Evolutionary conservation across 2,113 vertebrate species (phyloP).

Genomic region (Catagonus wagneri): DNA sequence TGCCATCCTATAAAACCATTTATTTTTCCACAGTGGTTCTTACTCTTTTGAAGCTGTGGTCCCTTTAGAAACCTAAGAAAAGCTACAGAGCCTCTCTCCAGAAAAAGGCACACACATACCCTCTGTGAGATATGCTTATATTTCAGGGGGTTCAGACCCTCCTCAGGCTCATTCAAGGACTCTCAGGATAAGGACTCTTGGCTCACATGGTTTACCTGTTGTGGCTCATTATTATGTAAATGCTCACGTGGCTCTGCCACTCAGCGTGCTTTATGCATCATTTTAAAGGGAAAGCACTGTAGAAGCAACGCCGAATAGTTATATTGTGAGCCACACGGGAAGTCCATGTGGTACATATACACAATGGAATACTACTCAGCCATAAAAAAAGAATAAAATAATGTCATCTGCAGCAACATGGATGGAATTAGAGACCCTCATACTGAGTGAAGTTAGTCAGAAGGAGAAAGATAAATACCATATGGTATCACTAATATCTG

Average conservation of each 20-base stretch:
- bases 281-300: neutral
- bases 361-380: no score
- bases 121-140: neutral
- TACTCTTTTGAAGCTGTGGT: neutral
- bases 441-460: no score
- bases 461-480: no score
- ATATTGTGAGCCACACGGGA: no score
- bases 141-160: neutral
- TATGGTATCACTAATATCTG: no score
- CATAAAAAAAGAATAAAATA: no score
- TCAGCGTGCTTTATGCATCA: neutral
- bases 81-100: neutral
- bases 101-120: neutral
- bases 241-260: neutral
- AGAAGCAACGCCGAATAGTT: no score
- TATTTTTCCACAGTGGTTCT: neutral
- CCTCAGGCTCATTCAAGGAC: neutral
- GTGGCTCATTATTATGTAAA: conserved; percentile 4
- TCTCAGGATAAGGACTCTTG: neutral
- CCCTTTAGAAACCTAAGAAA: neutral
- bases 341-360: no score
- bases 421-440: no score
- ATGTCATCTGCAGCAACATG: no score
- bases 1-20: neutral
- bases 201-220: neutral